Conservation (phyloP, 2,888 invertebrate species). For the Zygogramma bicolorata region DNA sequence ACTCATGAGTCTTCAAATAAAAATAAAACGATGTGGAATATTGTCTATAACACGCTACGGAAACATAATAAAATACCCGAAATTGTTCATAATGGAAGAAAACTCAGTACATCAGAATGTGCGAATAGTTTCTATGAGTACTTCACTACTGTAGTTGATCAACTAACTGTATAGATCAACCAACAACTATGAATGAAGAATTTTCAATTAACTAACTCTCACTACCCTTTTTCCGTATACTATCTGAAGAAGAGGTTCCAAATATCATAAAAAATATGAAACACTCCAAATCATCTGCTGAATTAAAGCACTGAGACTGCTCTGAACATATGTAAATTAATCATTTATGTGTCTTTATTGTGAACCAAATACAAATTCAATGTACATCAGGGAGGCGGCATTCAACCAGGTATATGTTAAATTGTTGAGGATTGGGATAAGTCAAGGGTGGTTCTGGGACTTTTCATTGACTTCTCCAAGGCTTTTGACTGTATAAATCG, state of each 20-base stretch:
- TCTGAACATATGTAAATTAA: no score
- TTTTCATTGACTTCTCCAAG: no score
- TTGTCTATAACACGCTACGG: neutral
- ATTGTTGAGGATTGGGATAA: no score
- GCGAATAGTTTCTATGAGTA: neutral
- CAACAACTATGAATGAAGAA: neutral
- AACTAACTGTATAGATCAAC: neutral
- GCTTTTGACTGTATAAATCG: no score
- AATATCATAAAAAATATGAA: no score
- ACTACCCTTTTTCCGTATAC: slow-evolving; percentile 4
- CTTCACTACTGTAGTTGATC: slow-evolving; percentile 8
- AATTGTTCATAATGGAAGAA: neutral
- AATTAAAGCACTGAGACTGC: no score
- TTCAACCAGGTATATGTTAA: no score
- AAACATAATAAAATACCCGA: slow-evolving; percentile 6
- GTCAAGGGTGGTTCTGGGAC: no score
- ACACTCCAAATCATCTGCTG: neutral
- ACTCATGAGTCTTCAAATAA: slow-evolving; percentile 5
- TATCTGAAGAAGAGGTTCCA: neutral
- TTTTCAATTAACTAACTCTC: no score
- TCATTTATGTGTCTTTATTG: no score
- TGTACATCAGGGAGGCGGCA: no score
- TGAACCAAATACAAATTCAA: no score
- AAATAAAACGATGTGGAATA: slow-evolving; percentile 10
- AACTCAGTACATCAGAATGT: neutral